Conservation (phyloP, 2,113 vertebrate species). For the Platichthys flesus region DNA sequence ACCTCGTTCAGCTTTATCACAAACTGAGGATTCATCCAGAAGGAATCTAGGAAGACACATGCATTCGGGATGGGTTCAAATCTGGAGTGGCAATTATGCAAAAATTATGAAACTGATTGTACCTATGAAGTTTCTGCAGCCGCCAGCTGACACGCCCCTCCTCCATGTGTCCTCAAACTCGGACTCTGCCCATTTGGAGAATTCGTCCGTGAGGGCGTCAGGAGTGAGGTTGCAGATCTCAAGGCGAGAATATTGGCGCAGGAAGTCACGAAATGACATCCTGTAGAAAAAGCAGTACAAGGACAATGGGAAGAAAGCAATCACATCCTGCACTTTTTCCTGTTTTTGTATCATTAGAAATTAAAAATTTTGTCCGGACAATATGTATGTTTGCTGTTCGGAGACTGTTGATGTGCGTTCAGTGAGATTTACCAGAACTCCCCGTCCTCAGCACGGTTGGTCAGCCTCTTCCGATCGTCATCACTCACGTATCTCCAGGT, state of each 20-base stretch:
- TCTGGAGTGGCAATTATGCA: neutral
- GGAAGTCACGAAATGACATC: constrained; percentile 91
- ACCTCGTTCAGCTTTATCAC: constrained; percentile 82
- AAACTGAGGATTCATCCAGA: constrained; percentile 90
- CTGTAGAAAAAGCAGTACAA: constrained; percentile 65
- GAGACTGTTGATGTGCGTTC: neutral
- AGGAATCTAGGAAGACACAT: constrained; percentile 72
- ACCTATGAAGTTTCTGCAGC: constrained; percentile 90
- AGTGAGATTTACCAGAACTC: constrained; percentile 84
- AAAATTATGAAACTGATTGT: constrained; percentile 23
- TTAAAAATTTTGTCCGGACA: neutral
- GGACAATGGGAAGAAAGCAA: neutral
- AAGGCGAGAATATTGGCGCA: constrained; percentile 88
- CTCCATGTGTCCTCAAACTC: constrained; percentile 92
- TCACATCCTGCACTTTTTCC: neutral
- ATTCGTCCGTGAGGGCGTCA: constrained; percentile 84
- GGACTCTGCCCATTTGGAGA: constrained; percentile 88
- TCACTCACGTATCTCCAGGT: constrained; percentile 84
- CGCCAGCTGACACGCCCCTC: constrained; percentile 88
- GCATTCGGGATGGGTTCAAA: neutral
- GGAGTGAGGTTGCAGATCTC: constrained; percentile 97
- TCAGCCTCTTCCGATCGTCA: constrained; percentile 74
- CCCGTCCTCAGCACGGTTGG: constrained; percentile 83
- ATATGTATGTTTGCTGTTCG: neutral
- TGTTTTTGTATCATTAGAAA: neutral